A percentile compares a stretch with the other conserved stretches of the same genome.
Evolutionary conservation across 2,113 vertebrate species (phyloP).

Genomic region (Lamprotornis superbus): DNA sequence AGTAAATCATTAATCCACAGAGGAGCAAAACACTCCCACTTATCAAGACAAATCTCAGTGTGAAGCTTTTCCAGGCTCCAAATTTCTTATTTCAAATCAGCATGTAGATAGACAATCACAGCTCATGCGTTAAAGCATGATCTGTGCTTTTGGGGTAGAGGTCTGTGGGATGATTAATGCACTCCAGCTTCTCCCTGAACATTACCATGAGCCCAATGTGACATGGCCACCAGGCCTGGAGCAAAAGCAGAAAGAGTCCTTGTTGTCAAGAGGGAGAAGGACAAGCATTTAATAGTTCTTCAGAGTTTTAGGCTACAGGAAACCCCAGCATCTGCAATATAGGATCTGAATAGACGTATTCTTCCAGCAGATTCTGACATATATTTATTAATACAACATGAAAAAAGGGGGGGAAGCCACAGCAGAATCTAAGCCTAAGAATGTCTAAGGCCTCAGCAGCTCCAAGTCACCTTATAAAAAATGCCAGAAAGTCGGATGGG

Average conservation of each 20-base stretch:
- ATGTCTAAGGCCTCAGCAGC: neutral
- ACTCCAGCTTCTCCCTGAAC: neutral
- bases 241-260: neutral
- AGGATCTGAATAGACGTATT: neutral
- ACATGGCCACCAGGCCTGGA: neutral
- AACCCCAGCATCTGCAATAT: neutral
- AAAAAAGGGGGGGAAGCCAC: neutral
- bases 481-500: neutral
- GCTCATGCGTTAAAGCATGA: neutral
- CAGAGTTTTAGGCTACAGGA: neutral
- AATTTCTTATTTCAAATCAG: neutral
- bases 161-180: neutral
- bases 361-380: neutral
- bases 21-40: neutral
- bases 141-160: neutral
- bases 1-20: conserved; percentile 3
- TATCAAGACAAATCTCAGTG: neutral
- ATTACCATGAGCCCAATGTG: neutral
- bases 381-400: neutral
- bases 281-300: neutral
- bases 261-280: neutral
- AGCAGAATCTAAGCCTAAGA: neutral
- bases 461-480: neutral
- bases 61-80: neutral
- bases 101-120: neutral